phyloP scores from a whole-genome alignment of 2,888 invertebrate species.

The Tricholauxania praeusta region DNA sequence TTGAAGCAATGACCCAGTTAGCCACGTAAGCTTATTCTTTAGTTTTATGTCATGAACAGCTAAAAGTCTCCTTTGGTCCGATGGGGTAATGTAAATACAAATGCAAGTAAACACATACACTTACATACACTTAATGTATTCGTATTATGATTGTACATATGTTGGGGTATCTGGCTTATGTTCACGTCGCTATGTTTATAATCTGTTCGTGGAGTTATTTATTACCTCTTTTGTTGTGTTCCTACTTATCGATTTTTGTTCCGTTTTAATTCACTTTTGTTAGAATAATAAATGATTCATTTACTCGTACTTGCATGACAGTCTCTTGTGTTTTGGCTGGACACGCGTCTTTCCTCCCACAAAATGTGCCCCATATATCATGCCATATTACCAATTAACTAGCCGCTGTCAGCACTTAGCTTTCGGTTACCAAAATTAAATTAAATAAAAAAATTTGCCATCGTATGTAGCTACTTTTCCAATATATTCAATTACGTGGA shows the following conservation, averaged over 20 bases:
- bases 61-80: neutral
- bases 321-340: conserved; percentile 16
- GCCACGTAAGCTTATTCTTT: neutral
- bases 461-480: too few relatives aligned
- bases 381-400: too few relatives aligned
- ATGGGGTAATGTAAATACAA: conserved; percentile 7
- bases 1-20: neutral
- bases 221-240: conserved; percentile 12
- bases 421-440: too few relatives aligned
- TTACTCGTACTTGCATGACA: conserved; percentile 10
- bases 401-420: too few relatives aligned
- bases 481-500: too few relatives aligned
- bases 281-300: conserved; percentile 34
- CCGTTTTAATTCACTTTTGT: conserved; percentile 5
- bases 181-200: neutral
- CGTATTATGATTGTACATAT: conserved; percentile 19
- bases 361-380: neutral
- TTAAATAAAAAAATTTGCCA: too few relatives aligned
- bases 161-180: neutral
- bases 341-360: neutral
- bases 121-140: conserved; percentile 11
- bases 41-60: neutral
- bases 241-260: conserved; percentile 27
- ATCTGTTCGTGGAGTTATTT: conserved; percentile 25
- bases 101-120: conserved; percentile 41